Conservation (phyloP, 2,113 vertebrate genomes). For the Oreotrochilus melanogaster region DNA sequence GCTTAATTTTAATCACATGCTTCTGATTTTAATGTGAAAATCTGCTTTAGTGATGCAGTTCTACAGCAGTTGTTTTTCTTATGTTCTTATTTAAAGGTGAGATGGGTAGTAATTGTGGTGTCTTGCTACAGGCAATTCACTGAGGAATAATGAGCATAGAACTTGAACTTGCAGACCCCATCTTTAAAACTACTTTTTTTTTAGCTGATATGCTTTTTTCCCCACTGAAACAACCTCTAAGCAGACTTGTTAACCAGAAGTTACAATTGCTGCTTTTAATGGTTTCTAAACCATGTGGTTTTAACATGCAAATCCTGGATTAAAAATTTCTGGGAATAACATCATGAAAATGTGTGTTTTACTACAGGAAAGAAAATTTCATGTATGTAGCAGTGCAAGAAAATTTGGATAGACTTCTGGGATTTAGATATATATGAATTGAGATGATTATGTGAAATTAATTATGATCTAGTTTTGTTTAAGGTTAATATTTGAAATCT, state of each 20-base stretch:
- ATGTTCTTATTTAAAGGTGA: not conserved
- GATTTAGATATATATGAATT: not conserved
- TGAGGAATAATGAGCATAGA: not conserved
- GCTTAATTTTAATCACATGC: not conserved
- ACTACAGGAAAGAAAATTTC: not conserved
- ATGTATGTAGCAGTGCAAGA: not conserved
- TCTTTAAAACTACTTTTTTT: not conserved
- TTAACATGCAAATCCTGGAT: not conserved
- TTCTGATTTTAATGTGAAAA: not conserved
- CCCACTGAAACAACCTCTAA: not conserved
- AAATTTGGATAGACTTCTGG: not conserved
- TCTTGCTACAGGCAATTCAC: not conserved
- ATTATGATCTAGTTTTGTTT: not conserved
- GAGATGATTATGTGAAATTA: not conserved
- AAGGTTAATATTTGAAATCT: slow-evolving; percentile 40
- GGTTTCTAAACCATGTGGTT: not conserved
- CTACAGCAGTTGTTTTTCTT: not conserved
- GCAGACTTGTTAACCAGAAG: not conserved
- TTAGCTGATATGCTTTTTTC: not conserved
- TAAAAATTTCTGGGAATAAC: not conserved
- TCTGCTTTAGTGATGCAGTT: not conserved
- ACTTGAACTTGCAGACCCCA: not conserved
- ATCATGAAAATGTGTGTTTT: not conserved
- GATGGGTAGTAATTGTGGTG: not conserved
- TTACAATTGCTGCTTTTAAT: not conserved